These are phyloP conservation scores for Sigmodon hispidus DNA, from an alignment of 2,113 vertebrate genomes.

Conservation along the genomic window DNA sequence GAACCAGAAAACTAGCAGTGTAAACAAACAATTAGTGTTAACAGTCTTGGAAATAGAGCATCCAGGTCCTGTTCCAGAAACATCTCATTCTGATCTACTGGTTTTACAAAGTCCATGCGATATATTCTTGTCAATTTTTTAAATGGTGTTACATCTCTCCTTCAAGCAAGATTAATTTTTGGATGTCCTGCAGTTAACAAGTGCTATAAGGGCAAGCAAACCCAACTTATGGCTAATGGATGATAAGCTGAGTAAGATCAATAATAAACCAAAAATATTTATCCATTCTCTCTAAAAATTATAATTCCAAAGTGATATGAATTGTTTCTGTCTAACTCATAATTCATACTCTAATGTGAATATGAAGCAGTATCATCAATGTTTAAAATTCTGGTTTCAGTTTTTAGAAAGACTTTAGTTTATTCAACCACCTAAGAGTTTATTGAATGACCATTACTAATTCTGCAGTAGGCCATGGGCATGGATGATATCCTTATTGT, in stretches of 20 bases:
- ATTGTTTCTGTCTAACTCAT: not conserved
- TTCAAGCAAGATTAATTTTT: not conserved
- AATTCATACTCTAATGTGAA: not conserved
- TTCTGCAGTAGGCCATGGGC: not conserved
- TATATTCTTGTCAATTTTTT: not conserved
- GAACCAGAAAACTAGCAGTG: not conserved
- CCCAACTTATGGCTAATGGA: not conserved
- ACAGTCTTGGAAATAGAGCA: not conserved
- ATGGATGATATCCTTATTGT: accelerated
- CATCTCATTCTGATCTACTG: not conserved
- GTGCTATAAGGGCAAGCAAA: not conserved
- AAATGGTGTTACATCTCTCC: not conserved
- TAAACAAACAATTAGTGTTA: not conserved
- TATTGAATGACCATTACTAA: too few species aligned
- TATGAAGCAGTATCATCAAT: not conserved
- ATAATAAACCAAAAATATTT: not conserved
- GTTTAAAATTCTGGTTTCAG: not conserved
- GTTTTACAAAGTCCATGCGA: not conserved
- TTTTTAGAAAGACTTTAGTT: not conserved
- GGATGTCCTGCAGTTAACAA: not conserved
- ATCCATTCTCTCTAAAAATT: not conserved
- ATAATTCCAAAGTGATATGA: not conserved
- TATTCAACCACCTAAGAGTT: not conserved
- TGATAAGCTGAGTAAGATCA: not conserved
- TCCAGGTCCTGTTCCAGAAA: not conserved